Conservation (phyloP, 2,113 vertebrate genomes). For the Thinocorus orbignyianus region DNA sequence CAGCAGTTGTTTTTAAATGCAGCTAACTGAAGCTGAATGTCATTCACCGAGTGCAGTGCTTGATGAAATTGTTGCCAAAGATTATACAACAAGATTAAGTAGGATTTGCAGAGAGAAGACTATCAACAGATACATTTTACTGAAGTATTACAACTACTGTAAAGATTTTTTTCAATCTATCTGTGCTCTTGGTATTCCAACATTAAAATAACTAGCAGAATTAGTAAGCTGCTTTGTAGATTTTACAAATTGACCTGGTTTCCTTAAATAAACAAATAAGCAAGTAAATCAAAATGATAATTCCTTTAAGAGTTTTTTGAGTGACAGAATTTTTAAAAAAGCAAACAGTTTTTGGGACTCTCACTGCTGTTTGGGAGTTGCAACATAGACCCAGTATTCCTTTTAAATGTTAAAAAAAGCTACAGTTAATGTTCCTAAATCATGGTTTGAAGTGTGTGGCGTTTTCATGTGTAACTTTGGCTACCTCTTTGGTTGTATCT, state of each 20-base stretch:
- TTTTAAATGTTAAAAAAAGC: background rate
- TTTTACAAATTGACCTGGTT: background rate
- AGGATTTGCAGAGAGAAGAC: conserved; percentile 2
- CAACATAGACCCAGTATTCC: accelerated
- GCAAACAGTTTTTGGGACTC: background rate
- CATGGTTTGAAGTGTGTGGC: background rate
- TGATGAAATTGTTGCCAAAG: conserved; percentile 37
- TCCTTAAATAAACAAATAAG: background rate
- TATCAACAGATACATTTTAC: conserved; percentile 17
- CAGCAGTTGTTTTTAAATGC: conserved; percentile 26
- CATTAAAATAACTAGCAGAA: background rate
- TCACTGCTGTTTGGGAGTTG: background rate
- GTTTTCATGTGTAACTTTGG: background rate
- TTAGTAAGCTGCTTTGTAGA: background rate
- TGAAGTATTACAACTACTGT: background rate
- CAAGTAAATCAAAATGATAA: background rate
- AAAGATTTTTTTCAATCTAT: background rate
- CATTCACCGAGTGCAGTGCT: background rate
- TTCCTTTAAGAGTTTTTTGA: background rate
- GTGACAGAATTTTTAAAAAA: background rate
- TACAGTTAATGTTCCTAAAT: background rate
- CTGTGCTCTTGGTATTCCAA: background rate
- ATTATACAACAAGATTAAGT: conserved; percentile 43
- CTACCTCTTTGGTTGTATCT: background rate
- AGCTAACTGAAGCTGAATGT: background rate